A percentile compares a stretch with the other conserved stretches of the same genome.
Conservation (phyloP, 1,140 invertebrate genomes). For the Hycleus cichorii region DNA sequence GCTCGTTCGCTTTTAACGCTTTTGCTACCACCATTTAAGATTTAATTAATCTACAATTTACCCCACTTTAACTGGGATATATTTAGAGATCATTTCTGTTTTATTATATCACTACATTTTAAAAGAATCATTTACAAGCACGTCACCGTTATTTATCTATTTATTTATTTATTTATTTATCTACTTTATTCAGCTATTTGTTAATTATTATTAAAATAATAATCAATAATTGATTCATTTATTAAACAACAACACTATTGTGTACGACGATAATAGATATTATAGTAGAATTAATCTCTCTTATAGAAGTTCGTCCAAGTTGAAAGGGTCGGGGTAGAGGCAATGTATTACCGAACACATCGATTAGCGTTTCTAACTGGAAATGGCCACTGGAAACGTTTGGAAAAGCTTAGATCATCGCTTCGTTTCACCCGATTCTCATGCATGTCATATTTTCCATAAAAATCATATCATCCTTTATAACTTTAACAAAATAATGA, state of each 20-base stretch:
- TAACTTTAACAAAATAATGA: too few relatives aligned
- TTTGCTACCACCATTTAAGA: constrained; percentile 16
- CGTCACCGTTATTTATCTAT: too few relatives aligned
- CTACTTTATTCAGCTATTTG: too few relatives aligned
- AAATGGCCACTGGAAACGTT: constrained; percentile 32
- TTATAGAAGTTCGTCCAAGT: constrained; percentile 6
- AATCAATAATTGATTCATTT: too few relatives aligned
- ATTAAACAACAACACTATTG: neutral
- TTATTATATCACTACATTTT: too few relatives aligned
- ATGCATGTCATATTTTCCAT: constrained; percentile 14
- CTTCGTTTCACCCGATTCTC: constrained; percentile 21
- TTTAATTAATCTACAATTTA: constrained; percentile 28
- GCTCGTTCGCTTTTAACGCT: constrained; percentile 4
- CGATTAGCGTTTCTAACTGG: constrained; percentile 33
- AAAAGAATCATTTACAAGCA: too few relatives aligned
- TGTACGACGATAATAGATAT: constrained; percentile 2
- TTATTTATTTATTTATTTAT: too few relatives aligned
- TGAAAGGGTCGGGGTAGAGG: constrained; percentile 12
- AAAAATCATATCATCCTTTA: neutral
- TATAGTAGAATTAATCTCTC: constrained; percentile 15
- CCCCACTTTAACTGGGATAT: constrained; percentile 12
- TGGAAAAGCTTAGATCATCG: constrained; percentile 27
- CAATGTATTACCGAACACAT: constrained; percentile 31
- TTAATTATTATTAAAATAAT: too few relatives aligned
- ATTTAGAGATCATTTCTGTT: too few relatives aligned